Evolutionary conservation across 2,888 invertebrate genomes (phyloP).

Genomic region (Nemapogon koenigi): DNA sequence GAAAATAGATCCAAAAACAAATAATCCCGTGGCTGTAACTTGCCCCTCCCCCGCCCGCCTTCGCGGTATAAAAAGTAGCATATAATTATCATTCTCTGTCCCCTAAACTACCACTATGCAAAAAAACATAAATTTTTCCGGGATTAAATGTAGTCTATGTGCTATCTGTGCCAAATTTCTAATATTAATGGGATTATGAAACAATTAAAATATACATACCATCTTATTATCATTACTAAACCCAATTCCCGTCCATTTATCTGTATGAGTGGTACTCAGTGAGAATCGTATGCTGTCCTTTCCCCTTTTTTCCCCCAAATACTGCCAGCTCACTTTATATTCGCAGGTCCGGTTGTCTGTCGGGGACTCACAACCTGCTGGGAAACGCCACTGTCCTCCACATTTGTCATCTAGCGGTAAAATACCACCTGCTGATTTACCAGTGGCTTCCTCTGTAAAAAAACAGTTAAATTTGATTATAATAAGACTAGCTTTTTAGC

Average conservation of each 20-base stretch:
- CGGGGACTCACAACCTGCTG: conserved; percentile 71
- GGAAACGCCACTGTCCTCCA: conserved; percentile 80
- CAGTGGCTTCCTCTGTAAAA: conserved; percentile 52
- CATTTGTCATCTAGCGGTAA: conserved; percentile 62
- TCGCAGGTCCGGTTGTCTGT: conserved; percentile 71
- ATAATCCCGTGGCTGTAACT: no score
- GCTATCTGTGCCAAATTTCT: no score
- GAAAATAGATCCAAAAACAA: no score
- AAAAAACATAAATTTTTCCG: no score
- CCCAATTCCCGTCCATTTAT: conserved; percentile 90
- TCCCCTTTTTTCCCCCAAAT: conserved; percentile 65
- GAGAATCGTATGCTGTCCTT: conserved; percentile 82
- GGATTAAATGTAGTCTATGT: no score
- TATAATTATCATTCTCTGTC: no score
- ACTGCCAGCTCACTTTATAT: conserved; percentile 83
- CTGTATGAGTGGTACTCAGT: conserved; percentile 76
- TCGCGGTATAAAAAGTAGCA: no score
- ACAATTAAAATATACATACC: conserved; percentile 53
- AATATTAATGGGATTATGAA: no score
- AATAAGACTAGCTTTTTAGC: no score
- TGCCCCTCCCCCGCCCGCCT: no score
- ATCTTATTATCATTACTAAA: conserved; percentile 86
- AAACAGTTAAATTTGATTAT: no score
- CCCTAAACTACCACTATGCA: no score
- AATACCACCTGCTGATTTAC: conserved; percentile 40